phyloP scores from a whole-genome alignment of 2,113 vertebrate genomes.

The Stegastes partitus region DNA sequence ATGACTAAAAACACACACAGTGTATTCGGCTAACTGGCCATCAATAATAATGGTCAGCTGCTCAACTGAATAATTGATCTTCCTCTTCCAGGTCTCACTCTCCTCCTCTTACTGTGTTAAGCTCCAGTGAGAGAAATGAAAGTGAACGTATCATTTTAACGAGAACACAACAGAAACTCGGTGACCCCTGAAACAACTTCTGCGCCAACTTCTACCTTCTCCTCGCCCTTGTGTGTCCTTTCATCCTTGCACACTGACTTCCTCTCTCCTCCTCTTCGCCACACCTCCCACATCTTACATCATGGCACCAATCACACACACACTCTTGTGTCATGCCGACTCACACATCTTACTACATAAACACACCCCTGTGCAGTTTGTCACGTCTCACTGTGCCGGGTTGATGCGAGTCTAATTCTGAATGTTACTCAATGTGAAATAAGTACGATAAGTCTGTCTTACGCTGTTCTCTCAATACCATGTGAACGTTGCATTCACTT shows the following conservation, averaged over 20 bases:
- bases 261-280: constrained; percentile 21
- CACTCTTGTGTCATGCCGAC: not conserved
- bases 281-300: constrained; percentile 43
- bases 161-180: not conserved
- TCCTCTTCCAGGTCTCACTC: not conserved
- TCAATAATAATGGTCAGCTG: not conserved
- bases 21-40: not conserved
- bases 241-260: constrained; percentile 14
- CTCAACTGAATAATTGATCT: constrained; percentile 13
- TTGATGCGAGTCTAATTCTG: not conserved
- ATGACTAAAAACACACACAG: too few relatives aligned
- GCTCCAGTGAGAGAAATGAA: not conserved
- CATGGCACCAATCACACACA: constrained; percentile 30
- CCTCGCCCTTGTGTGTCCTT: not conserved
- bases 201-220: not conserved
- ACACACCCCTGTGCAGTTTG: constrained; percentile 43
- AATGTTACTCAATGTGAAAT: not conserved
- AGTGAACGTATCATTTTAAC: constrained; percentile 6
- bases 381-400: constrained; percentile 50
- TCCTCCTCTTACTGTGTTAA: not conserved
- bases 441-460: not conserved
- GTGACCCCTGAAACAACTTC: constrained; percentile 13
- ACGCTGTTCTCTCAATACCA: not conserved
- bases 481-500: constrained; percentile 23
- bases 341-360: constrained; percentile 25